Conservation (phyloP, 2,888 invertebrate species). For the Epicampocera succincta region DNA sequence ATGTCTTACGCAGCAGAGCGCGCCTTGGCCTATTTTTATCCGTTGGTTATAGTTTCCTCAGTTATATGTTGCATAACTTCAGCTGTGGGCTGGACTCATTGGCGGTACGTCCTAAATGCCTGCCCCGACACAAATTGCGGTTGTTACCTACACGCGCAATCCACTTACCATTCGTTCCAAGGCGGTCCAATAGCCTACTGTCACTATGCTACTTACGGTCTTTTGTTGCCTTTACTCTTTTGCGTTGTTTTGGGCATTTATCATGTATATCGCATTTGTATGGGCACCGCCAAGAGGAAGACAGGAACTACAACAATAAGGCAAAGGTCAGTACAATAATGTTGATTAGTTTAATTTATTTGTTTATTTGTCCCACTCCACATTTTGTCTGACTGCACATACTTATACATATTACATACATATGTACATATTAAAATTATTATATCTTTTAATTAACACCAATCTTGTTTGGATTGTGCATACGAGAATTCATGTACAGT, state of each 20-base stretch:
- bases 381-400: conserved; percentile 5
- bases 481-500: not conserved
- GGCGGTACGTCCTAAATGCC: conserved; percentile 85
- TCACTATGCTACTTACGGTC: conserved; percentile 86
- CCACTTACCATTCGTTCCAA: conserved; percentile 85
- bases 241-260: conserved; percentile 85
- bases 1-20: conserved; percentile 80
- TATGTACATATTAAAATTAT: conserved; percentile 49
- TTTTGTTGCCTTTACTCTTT: conserved; percentile 85
- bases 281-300: conserved; percentile 83
- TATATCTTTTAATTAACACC: conserved; percentile 40
- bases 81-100: conserved; percentile 87
- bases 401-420: conserved; percentile 59
- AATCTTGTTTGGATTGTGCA: conserved; percentile 16
- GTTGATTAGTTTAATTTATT: not conserved
- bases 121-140: conserved; percentile 87
- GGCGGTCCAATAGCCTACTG: conserved; percentile 87
- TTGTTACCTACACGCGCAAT: conserved; percentile 86
- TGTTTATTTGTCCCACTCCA: too few relatives aligned
- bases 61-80: conserved; percentile 79
- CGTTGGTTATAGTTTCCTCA: conserved; percentile 77
- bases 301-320: conserved; percentile 79
- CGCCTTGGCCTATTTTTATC: conserved; percentile 78
- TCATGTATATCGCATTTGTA: conserved; percentile 87
- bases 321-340: conserved; percentile 77